Percentiles rank a stretch among this genome's conserved stretches.
Evolutionary conservation across 2,888 invertebrate species (phyloP).

Genomic region (Helleia helle): DNA sequence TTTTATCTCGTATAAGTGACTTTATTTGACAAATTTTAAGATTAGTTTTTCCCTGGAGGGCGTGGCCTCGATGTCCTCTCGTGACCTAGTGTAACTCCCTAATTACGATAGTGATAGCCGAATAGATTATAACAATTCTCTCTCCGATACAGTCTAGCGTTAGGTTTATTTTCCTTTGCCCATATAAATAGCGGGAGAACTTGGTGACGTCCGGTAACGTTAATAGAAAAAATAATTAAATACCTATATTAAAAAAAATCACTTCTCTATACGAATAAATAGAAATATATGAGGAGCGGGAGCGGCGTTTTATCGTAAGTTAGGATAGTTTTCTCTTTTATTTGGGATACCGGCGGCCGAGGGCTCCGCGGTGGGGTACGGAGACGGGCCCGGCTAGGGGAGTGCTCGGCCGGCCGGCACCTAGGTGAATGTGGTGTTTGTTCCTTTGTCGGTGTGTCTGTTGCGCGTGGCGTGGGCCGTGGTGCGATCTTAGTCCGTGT

Average conservation of each 20-base stretch:
- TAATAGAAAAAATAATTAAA: slow-evolving; percentile 48
- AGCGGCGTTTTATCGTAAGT: slow-evolving; percentile 43
- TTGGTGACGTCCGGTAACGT: slow-evolving; percentile 62
- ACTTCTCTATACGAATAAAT: slow-evolving; percentile 53
- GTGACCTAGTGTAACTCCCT: too few relatives aligned
- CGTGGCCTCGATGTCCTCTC: slow-evolving; percentile 18
- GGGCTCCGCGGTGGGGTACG: background rate
- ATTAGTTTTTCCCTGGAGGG: slow-evolving; percentile 13
- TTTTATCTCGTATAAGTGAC: slow-evolving; percentile 9
- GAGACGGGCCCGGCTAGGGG: slow-evolving; percentile 10
- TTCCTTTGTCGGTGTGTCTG: slow-evolving; percentile 15
- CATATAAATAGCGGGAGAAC: slow-evolving; percentile 47
- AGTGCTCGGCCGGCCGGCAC: slow-evolving; percentile 11
- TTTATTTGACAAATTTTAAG: slow-evolving; percentile 12
- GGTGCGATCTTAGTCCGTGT: slow-evolving; percentile 28
- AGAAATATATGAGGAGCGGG: slow-evolving; percentile 43
- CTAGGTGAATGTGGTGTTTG: slow-evolving; percentile 14
- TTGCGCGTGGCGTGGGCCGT: slow-evolving; percentile 17
- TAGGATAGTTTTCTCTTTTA: slow-evolving; percentile 34
- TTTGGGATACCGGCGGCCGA: slow-evolving; percentile 3
- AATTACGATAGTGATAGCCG: slow-evolving; percentile 39
- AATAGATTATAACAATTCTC: slow-evolving; percentile 5
- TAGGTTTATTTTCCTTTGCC: slow-evolving; percentile 45
- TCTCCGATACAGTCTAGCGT: slow-evolving; percentile 30
- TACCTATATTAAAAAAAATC: slow-evolving; percentile 43